Evolutionary conservation across 2,888 invertebrate genomes (phyloP).

Genomic region (Scaptomyza reducta): DNA sequence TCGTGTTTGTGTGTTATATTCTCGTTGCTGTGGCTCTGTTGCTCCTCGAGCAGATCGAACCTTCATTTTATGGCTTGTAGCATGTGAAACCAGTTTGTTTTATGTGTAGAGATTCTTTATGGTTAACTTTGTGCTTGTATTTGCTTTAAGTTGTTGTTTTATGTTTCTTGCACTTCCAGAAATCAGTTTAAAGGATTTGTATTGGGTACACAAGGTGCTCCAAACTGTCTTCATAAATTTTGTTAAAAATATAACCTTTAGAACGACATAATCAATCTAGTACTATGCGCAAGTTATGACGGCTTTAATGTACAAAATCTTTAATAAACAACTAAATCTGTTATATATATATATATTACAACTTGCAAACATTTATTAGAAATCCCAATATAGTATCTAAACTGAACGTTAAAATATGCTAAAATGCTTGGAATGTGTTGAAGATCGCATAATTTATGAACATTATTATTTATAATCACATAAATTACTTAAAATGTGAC

Average conservation of each 20-base stretch:
- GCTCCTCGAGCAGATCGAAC: constrained; percentile 64
- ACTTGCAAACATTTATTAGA: too few species aligned
- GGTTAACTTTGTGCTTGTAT: constrained; percentile 43
- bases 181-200: constrained; percentile 74
- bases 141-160: constrained; percentile 38
- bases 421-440: constrained; percentile 30
- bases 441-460: constrained; percentile 38
- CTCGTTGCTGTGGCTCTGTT: constrained; percentile 36
- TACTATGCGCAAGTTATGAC: too few species aligned
- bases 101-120: constrained; percentile 73
- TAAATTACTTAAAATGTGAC: constrained; percentile 52
- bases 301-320: too few species aligned
- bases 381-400: too few species aligned
- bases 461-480: constrained; percentile 31
- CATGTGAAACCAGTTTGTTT: constrained; percentile 70
- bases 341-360: too few species aligned
- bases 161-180: constrained; percentile 45
- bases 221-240: too few species aligned
- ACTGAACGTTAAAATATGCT: too few species aligned
- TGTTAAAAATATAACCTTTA: too few species aligned
- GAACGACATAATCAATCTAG: too few species aligned
- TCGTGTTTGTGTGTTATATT: constrained; percentile 62
- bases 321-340: too few species aligned
- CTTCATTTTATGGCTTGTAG: constrained; percentile 51
- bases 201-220: constrained; percentile 52